A percentile compares a stretch with the other conserved stretches of the same genome.
Evolutionary conservation across 2,888 invertebrate species (phyloP).

Genomic region (Erebia palarica): DNA sequence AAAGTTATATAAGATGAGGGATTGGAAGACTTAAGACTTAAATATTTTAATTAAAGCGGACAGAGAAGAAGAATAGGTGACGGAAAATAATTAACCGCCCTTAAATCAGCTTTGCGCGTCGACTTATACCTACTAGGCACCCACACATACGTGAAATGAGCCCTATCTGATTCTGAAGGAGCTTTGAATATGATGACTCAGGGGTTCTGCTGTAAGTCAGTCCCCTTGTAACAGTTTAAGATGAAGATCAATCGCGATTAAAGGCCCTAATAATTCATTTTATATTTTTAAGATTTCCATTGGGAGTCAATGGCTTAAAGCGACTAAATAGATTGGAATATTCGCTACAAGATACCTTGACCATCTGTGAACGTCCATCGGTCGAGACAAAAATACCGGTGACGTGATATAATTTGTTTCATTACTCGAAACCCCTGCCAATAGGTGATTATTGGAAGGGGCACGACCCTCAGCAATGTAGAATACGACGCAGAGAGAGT

Average conservation of each 20-base stretch:
- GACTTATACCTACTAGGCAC: slow-evolving; percentile 48
- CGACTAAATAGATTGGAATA: no score
- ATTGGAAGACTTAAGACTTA: slow-evolving; percentile 59
- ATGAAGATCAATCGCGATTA: slow-evolving; percentile 37
- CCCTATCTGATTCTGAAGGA: slow-evolving; percentile 54
- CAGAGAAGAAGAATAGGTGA: slow-evolving; percentile 49
- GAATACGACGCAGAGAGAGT: neutral
- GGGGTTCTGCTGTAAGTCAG: slow-evolving; percentile 52
- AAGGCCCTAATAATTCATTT: neutral
- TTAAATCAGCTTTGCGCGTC: slow-evolving; percentile 58
- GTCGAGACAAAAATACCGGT: no score
- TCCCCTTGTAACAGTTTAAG: slow-evolving; percentile 47
- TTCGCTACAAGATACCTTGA: no score
- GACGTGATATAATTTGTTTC: no score
- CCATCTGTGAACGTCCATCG: no score
- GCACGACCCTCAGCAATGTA: neutral
- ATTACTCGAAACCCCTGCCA: no score
- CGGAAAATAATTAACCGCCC: slow-evolving; percentile 53
- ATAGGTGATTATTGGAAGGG: neutral
- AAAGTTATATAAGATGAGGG: slow-evolving; percentile 55
- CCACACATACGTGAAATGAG: slow-evolving; percentile 61
- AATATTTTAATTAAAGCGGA: slow-evolving; percentile 67
- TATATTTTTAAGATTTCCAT: no score
- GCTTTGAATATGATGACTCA: slow-evolving; percentile 53
- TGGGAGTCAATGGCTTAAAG: no score